Base-by-base conservation (phyloP, 2,888 invertebrate species). In the Coelinius sp. region DNA sequence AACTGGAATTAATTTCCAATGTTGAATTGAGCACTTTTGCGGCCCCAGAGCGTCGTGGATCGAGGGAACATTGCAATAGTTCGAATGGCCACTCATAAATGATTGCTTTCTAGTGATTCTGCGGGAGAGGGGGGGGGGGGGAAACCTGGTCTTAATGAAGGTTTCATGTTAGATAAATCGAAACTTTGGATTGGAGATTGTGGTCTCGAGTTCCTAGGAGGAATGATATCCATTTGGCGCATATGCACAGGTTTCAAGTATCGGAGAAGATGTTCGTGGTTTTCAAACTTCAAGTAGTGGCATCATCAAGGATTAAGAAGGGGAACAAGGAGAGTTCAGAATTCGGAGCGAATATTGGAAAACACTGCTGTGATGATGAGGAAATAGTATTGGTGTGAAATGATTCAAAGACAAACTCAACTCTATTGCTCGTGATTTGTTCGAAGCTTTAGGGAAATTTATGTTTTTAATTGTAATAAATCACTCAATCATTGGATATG, bases 1-100 rank as follows among this genome's bases (percentile, higher is more conserved):
- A 63, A 35, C 22, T 63, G 41, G 24, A 63, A 63, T 63, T 63
- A 63, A 63, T 63, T 63, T 24, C 24, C 1, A 17, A 24, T 41
- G 63, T 63, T 63, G 14, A 0, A 63, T 22, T n/a, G 10, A 20
- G 14, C 22, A 24, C 17, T 63, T 63, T 4, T 63, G 41, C 24
- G 41, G 35, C 35, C 14, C 8, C n/a, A 35, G 35, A 59, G 31
- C 6, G 20, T n/a, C n/a, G 31, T 31, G 31, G 35, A 59, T 59
- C 10, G 31, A 8, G 14, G n/a, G 59, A 31, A 35, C 59, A 59
- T 59, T 59, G 31, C 10, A n/a, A n/a, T n/a, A n/a, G 35, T 59
- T 31, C 20, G 35, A n/a, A 31, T 14, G 31, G 1, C 35, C 31
- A 14, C 35, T 53, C 35, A 17, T 7, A 59, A 35, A 59, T 35